Conservation (phyloP, 2,888 invertebrate species). For the Drosophila mulleri region DNA sequence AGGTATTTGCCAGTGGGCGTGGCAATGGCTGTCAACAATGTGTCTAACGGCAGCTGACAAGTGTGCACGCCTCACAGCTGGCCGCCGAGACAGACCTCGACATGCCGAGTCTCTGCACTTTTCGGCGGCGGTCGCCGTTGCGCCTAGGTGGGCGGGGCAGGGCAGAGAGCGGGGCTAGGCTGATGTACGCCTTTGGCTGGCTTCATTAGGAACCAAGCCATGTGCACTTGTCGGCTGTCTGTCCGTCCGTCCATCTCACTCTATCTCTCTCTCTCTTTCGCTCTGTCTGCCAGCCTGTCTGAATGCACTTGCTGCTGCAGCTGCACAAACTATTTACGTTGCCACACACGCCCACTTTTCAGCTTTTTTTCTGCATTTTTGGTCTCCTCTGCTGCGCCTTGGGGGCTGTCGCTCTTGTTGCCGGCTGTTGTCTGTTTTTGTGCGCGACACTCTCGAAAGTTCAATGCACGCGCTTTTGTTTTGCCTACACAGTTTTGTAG, state of each 20-base stretch:
- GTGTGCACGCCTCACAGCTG: constrained; percentile 75
- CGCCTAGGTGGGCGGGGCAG: constrained; percentile 4
- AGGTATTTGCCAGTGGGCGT: constrained; percentile 56
- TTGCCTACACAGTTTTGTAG: constrained; percentile 53
- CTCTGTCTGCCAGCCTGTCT: constrained; percentile 44
- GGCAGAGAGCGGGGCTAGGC: neutral
- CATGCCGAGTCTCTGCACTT: constrained; percentile 54
- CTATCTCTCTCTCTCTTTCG: neutral
- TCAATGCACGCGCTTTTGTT: constrained; percentile 74
- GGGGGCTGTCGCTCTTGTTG: constrained; percentile 15
- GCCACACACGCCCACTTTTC: constrained; percentile 59
- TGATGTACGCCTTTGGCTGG: constrained; percentile 59
- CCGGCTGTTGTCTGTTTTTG: constrained; percentile 27
- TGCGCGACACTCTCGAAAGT: constrained; percentile 52
- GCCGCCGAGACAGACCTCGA: constrained; percentile 34
- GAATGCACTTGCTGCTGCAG: constrained; percentile 43
- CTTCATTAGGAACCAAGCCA: constrained; percentile 67
- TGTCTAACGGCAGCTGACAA: constrained; percentile 75
- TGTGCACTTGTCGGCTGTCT: constrained; percentile 52
- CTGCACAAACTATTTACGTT: constrained; percentile 72
- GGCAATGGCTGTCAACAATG: constrained; percentile 66
- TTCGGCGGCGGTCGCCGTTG: constrained; percentile 64
- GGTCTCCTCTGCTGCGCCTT: constrained; percentile 19
- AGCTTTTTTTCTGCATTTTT: neutral
- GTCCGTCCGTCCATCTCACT: constrained; percentile 7